phyloP scores from a whole-genome alignment of 2,113 vertebrate species.

The Gasterosteus nipponicus region DNA sequence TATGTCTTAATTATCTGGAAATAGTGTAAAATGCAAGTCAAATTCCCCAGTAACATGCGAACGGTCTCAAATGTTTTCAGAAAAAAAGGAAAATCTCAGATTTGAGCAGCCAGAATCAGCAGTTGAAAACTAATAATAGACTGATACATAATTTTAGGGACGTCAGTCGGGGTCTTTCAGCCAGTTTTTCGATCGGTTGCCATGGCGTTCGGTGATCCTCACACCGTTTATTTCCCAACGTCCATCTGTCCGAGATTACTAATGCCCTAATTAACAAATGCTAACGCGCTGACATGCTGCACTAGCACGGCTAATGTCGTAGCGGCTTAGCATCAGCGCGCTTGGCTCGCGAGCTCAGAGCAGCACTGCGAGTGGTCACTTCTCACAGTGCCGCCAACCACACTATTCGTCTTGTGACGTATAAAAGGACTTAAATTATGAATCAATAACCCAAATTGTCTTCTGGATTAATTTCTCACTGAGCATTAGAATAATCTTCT shows the following conservation, averaged over 20 bases:
- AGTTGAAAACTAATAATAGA: too few species aligned
- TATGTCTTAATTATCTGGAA: too few species aligned
- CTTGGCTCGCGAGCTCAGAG: neutral
- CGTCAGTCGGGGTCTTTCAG: too few species aligned
- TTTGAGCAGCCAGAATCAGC: too few species aligned
- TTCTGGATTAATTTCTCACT: slow-evolving; percentile 9
- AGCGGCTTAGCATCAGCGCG: neutral
- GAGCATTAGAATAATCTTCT: slow-evolving; percentile 4
- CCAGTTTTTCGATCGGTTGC: neutral
- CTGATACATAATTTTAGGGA: too few species aligned
- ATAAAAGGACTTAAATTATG: neutral
- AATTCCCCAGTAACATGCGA: too few species aligned
- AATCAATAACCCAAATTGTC: neutral
- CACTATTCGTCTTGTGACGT: neutral
- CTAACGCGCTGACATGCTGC: neutral
- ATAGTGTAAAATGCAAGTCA: too few species aligned
- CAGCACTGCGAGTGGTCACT: neutral
- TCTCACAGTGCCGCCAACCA: neutral
- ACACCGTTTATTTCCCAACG: neutral
- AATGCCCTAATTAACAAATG: neutral
- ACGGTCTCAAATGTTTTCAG: too few species aligned
- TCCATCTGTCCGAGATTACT: neutral
- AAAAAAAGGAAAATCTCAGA: too few species aligned
- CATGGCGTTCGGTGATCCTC: neutral
- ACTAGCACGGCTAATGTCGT: neutral